Percentiles rank a stretch among this genome's conserved stretches.
Conservation (phyloP, 2,113 vertebrate genomes). For the Aphyosemion australe region DNA sequence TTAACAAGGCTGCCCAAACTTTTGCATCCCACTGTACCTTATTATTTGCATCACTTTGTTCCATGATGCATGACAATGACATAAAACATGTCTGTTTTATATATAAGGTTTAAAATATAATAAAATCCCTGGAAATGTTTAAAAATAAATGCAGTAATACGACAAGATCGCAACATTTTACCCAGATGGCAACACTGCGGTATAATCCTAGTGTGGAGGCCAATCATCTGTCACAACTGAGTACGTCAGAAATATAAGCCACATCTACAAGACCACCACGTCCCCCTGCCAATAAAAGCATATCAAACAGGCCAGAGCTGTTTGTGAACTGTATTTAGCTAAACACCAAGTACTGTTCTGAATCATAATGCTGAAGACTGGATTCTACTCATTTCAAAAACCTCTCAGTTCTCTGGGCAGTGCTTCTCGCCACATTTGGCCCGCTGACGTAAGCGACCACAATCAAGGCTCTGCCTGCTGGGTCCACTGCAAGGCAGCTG, state of each 20-base stretch:
- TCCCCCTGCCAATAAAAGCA: conserved; percentile 35
- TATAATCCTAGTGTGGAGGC: too few relatives aligned
- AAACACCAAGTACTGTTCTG: conserved; percentile 13
- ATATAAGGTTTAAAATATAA: too few relatives aligned
- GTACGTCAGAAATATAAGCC: conserved; percentile 4
- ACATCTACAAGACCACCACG: conserved; percentile 1
- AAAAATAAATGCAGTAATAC: too few relatives aligned
- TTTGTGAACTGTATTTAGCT: conserved; percentile 25
- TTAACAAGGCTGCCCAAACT: too few relatives aligned
- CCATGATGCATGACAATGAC: too few relatives aligned
- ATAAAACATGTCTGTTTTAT: too few relatives aligned
- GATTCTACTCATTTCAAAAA: conserved; percentile 51
- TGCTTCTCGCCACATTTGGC: conserved; percentile 39
- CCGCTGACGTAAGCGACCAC: conserved; percentile 44
- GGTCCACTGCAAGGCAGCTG: conserved; percentile 59
- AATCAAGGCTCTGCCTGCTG: conserved; percentile 62
- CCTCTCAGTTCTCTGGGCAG: conserved; percentile 16
- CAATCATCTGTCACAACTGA: not conserved
- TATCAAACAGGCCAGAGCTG: conserved; percentile 18
- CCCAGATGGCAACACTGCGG: too few relatives aligned
- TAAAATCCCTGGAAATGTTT: too few relatives aligned
- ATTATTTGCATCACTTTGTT: too few relatives aligned
- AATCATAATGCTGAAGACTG: conserved; percentile 31
- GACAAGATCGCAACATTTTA: too few relatives aligned
- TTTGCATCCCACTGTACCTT: too few relatives aligned